phyloP scores from a whole-genome alignment of 2,888 invertebrate genomes.

The Galeruca laticollis region DNA sequence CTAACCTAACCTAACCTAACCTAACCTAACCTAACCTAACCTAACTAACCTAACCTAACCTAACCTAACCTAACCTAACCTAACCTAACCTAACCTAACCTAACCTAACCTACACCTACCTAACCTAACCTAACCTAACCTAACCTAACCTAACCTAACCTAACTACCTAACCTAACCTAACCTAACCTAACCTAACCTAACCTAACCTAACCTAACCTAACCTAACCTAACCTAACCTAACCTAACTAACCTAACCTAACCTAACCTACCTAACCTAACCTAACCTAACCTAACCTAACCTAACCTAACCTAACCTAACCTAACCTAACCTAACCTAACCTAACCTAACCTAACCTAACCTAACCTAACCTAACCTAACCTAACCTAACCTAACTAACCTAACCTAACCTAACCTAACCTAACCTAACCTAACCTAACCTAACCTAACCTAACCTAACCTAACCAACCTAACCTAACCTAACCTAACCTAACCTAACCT shows the following conservation, averaged over 20 bases:
- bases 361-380: conserved; percentile 20
- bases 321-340: conserved; percentile 9
- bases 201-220: conserved; percentile 20
- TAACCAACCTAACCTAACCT: conserved; percentile 18
- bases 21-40: conserved; percentile 16
- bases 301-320: conserved; percentile 12
- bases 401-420: conserved; percentile 20
- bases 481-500: conserved; percentile 19
- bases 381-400: conserved; percentile 18
- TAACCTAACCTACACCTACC: conserved; percentile 9
- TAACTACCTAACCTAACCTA: conserved; percentile 18
- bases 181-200: conserved; percentile 14
- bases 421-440: conserved; percentile 16
- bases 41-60: conserved; percentile 20
- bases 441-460: conserved; percentile 20
- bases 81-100: conserved; percentile 18
- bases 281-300: neutral
- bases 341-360: conserved; percentile 18
- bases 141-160: conserved; percentile 17
- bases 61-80: conserved; percentile 20
- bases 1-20: conserved; percentile 20
- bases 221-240: conserved; percentile 19
- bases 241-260: conserved; percentile 18
- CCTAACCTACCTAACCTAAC: conserved; percentile 5
- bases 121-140: conserved; percentile 18